Percentiles rank a stretch among this genome's conserved stretches.
Conservation (phyloP, 2,888 invertebrate genomes). For the Tiliacea citrago region DNA sequence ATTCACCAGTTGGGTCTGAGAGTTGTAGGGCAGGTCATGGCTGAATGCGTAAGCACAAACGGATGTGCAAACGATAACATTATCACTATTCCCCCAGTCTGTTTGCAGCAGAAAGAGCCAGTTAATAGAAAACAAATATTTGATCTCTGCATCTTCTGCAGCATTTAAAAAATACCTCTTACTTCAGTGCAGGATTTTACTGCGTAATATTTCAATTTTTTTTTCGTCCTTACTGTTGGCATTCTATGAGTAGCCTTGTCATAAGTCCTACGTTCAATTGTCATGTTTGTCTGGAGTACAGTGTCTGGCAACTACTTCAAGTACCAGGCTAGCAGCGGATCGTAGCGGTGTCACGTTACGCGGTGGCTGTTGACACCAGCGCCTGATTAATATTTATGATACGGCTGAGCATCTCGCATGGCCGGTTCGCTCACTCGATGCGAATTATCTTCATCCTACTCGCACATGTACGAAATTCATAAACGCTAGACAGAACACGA, state of each 20-base stretch:
- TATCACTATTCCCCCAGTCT: conserved; percentile 78
- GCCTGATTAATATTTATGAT: conserved; percentile 91
- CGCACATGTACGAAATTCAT: conserved; percentile 72
- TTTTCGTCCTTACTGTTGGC: conserved; percentile 31
- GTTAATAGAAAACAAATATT: conserved; percentile 70
- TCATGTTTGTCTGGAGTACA: conserved; percentile 73
- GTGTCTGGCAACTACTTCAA: conserved; percentile 79
- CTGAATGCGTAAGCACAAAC: conserved; percentile 86
- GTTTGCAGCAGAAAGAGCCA: conserved; percentile 67
- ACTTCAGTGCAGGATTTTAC: conserved; percentile 8
- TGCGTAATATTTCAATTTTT: conserved; percentile 24
- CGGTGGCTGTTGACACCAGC: conserved; percentile 91
- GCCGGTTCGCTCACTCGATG: conserved; percentile 88
- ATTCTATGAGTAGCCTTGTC: conserved; percentile 61
- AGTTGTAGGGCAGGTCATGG: conserved; percentile 89
- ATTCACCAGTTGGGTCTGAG: conserved; percentile 79
- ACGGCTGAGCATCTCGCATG: conserved; percentile 90
- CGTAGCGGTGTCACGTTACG: conserved; percentile 90
- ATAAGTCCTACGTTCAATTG: conserved; percentile 66
- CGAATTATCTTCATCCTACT: conserved; percentile 86
- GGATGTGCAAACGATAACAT: conserved; percentile 87
- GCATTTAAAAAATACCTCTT: conserved; percentile 21
- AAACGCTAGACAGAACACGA: conserved; percentile 76
- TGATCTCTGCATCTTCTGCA: conserved; percentile 56
- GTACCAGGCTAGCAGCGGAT: conserved; percentile 88